Evolutionary conservation across 2,888 invertebrate species (phyloP).

Genomic region (Leptogaster cylindrica): DNA sequence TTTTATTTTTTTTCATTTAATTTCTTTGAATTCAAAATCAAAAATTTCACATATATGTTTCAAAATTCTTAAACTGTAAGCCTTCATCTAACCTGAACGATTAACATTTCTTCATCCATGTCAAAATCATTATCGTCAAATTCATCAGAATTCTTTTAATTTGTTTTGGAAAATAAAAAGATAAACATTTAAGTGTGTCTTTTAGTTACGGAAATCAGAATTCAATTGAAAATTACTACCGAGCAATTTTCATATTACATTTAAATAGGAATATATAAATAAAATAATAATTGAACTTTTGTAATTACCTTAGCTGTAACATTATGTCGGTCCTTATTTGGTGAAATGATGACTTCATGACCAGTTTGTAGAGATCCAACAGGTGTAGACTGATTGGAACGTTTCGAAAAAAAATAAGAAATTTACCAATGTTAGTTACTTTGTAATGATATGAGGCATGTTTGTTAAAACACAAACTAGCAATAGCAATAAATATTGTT

Average conservation of each 20-base stretch:
- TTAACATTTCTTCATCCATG: conserved; percentile 59
- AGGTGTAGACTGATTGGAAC: conserved; percentile 78
- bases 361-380: conserved; percentile 91
- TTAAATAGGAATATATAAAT: conserved; percentile 3
- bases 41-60: too few relatives aligned
- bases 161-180: neutral
- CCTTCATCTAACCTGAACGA: conserved; percentile 60
- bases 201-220: too few relatives aligned
- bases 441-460: conserved; percentile 1
- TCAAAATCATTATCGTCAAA: conserved; percentile 58
- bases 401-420: conserved; percentile 17
- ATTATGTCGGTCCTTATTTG: conserved; percentile 85
- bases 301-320: conserved; percentile 77
- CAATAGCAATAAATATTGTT: too few relatives aligned
- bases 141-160: conserved; percentile 53
- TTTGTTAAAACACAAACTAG: conserved; percentile 21
- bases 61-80: too few relatives aligned
- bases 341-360: conserved; percentile 89
- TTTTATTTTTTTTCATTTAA: too few relatives aligned
- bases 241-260: conserved; percentile 1
- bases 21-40: too few relatives aligned
- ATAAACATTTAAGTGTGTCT: too few relatives aligned
- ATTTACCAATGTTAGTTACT: conserved; percentile 41
- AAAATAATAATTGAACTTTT: conserved; percentile 40
- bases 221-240: neutral